Conservation (phyloP, 2,113 vertebrate genomes). For the Oncorhynchus gorbuscha region DNA sequence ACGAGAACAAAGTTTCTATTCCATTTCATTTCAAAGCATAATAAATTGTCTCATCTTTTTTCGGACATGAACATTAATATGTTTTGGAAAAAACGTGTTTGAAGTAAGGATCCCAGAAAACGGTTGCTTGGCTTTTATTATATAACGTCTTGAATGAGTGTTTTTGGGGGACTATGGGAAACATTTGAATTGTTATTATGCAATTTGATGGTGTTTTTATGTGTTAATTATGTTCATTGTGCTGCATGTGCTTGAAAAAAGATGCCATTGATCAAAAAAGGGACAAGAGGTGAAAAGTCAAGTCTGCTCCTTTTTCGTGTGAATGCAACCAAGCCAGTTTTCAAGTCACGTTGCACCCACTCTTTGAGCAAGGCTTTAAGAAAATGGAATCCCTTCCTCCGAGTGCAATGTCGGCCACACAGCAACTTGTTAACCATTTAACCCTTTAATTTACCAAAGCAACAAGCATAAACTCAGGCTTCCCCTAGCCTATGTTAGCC, state of each 20-base stretch:
- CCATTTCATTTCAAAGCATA: not conserved
- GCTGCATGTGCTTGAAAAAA: not conserved
- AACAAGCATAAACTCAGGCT: conserved; percentile 19
- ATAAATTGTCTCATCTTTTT: not conserved
- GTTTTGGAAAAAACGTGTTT: not conserved
- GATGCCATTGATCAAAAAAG: not conserved
- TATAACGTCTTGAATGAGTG: no score
- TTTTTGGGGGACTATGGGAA: no score
- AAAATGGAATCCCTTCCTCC: conserved; percentile 32
- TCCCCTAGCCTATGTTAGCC: no score
- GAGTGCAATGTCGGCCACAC: conserved; percentile 46
- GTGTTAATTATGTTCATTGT: not conserved
- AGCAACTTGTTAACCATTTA: conserved; percentile 60
- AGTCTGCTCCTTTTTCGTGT: conserved; percentile 28
- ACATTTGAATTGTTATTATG: no score
- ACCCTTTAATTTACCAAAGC: conserved; percentile 34
- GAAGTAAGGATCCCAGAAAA: no score
- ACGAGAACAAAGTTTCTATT: not conserved
- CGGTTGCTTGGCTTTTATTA: no score
- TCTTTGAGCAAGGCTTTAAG: conserved; percentile 17
- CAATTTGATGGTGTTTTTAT: no score
- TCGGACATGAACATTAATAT: not conserved
- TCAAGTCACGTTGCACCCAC: conserved; percentile 24
- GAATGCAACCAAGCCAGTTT: conserved; percentile 42
- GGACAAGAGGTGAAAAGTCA: not conserved